Base-by-base conservation (phyloP, 2,888 invertebrate species). In the Aphodius sticticus region DNA sequence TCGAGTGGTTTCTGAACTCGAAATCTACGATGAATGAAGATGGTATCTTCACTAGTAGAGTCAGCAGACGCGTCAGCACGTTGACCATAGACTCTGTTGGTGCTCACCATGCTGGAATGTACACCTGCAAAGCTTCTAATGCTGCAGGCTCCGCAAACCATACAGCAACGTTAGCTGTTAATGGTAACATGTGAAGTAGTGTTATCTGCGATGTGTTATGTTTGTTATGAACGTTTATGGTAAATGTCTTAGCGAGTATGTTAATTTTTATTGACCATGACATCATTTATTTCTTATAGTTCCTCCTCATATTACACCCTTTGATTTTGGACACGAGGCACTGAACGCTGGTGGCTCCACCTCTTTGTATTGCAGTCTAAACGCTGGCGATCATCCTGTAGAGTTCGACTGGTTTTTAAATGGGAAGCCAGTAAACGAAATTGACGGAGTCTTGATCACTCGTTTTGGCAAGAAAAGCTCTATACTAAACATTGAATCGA, bases 341-440 rank as follows among this genome's bases (percentile, higher is more conserved):
- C 87, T 90, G 35, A 91, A 91, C 84, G 90, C 91, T 77, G 92
- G 92, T 35, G 91, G 92, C 80, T 90, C 91, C 70, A 90, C 91
- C 70, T 90, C 91, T 69, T 90, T 91, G 4, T 90, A 90, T 70
- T 93, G 93, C 85, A 90, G 90, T 69, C 89, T 92, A 38, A 91
- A 94, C 82, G 93, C 94, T 86, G 95, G 96, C 81, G 96, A 96
- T 90, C 91, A 94, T 84, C 96, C 96, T 14, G 91, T 96, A 82
- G 92, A 92, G 81, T 93, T 96, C 81, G 91, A 91, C 77, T 97
- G 96, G 96, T 92, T 92, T 83, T 92, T 95, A 85, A 93, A 95
- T 86, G 91, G 91, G 81, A 89, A 90, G 86, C 89, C 90, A 69
- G 89, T 93, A 82, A 91, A 91, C 82, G 88, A 92, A 84, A 89